Percentiles rank a stretch among this genome's conserved stretches.
Conservation (phyloP, 2,888 invertebrate genomes). For the Dascillus cervinus region DNA sequence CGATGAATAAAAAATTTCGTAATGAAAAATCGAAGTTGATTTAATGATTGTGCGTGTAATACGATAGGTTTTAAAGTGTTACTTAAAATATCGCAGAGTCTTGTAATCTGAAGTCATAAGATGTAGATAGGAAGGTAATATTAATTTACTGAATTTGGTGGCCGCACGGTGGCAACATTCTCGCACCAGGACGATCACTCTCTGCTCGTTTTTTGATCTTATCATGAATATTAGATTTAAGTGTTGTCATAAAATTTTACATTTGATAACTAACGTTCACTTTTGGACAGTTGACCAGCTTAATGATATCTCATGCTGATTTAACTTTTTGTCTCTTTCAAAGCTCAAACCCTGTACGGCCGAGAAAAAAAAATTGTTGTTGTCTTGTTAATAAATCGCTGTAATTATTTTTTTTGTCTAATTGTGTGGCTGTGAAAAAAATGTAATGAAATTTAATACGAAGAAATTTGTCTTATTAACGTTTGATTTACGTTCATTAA, state of each 20-base stretch:
- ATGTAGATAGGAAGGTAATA: constrained; percentile 22
- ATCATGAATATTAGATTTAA: constrained; percentile 34
- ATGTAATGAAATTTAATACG: too few species aligned
- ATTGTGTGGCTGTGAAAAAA: too few species aligned
- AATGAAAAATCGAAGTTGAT: too few species aligned
- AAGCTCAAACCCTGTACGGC: too few species aligned
- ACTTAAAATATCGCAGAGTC: constrained; percentile 19
- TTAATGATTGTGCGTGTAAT: too few species aligned
- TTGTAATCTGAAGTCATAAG: constrained; percentile 21
- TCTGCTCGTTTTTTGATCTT: constrained; percentile 29
- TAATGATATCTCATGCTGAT: too few species aligned
- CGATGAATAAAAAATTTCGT: neutral
- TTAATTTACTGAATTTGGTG: constrained; percentile 26
- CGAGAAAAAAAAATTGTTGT: too few species aligned
- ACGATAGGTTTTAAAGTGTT: constrained; percentile 5
- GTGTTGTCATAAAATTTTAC: constrained; percentile 34
- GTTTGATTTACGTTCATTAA: too few species aligned
- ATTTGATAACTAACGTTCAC: constrained; percentile 27
- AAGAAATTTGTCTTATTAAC: too few species aligned
- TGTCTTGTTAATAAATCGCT: too few species aligned
- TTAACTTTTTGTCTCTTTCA: too few species aligned
- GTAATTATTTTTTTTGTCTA: too few species aligned
- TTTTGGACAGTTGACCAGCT: neutral
- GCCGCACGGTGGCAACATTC: constrained; percentile 29
- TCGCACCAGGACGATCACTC: constrained; percentile 28